Evolutionary conservation across 2,888 invertebrate species (phyloP), one percentile per base, ranked within the genome.

Genomic region (Pyrochroa serraticornis): DNA sequence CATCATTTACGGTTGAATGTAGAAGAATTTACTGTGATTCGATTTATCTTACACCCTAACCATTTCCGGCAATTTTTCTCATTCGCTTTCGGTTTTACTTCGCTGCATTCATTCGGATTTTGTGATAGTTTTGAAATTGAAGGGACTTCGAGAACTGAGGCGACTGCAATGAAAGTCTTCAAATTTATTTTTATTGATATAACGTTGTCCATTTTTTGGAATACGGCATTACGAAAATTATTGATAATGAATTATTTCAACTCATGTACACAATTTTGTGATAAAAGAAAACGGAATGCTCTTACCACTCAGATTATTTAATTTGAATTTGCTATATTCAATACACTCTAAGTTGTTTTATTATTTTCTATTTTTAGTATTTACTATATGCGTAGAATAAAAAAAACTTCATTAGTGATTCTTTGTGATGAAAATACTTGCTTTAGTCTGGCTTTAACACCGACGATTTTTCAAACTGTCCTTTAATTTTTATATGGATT

Each of bases 1-100:
- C 64, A 66, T 71, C 70, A 67, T 69, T 71, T 67, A 70, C 68
- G 69, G 64, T 66, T 64, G 66, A 67, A 64, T 65, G 67, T 66
- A 60, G 65, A 67, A 64, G 69, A 72, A 69, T 71, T 70, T 68
- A 68, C 65, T 61, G 63, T 66, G 68, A 71, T 72, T 72, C 71
- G 69, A 72, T 72, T 69, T 70, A 70, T 71, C 68, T 70, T 66
- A 66, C 67, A 65, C 67, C 67, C 65, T 67, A 65, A 65, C 66
- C 65, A 69, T 65, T 61, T 58, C 62, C 60, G 64, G 54, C 63
- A 55, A 64, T 62, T 61, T 67, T 69, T 66, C 69, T 67, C 63
- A 62, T 65, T 60, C 67, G 62, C 63, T 69, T 69, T 67, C 64
- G 61, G 64, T 66, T 69, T 65, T 66, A 67, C 67, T 65, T 53